Conservation (phyloP, 2,888 invertebrate species). For the Tenthredo livida region DNA sequence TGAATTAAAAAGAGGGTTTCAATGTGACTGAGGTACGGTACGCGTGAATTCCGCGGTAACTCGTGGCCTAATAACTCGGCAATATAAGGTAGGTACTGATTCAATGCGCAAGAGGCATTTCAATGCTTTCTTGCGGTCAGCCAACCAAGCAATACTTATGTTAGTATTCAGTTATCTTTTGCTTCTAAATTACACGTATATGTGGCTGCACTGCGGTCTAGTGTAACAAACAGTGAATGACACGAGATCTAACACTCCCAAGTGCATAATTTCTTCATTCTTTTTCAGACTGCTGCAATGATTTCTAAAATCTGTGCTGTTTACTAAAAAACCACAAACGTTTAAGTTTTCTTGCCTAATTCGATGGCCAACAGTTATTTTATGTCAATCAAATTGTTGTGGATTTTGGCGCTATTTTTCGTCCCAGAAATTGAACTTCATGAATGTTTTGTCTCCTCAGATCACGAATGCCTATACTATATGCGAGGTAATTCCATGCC, state of each 20-base stretch:
- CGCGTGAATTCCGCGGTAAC: conserved; percentile 4
- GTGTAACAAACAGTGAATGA: neutral
- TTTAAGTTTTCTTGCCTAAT: neutral
- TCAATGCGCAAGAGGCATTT: conserved; percentile 17
- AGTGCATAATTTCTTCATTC: neutral
- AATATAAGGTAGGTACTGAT: neutral
- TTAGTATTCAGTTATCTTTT: neutral
- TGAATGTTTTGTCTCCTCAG: no score
- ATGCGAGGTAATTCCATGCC: no score
- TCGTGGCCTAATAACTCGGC: conserved; percentile 17
- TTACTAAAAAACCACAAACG: neutral
- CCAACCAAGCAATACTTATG: neutral
- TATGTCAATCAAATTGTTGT: no score
- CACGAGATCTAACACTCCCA: neutral
- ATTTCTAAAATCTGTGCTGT: neutral
- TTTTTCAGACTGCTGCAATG: neutral
- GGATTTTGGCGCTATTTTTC: no score
- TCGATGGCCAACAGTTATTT: no score
- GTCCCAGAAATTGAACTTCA: no score
- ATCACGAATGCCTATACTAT: no score
- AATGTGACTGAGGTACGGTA: neutral
- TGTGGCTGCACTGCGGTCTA: neutral
- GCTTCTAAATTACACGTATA: neutral
- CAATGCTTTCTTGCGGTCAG: conserved; percentile 34
- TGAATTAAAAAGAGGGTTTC: neutral